Percentiles rank a stretch among this genome's conserved stretches.
phyloP scores from a whole-genome alignment of 2,888 invertebrate genomes.

The Tachina lurida region DNA sequence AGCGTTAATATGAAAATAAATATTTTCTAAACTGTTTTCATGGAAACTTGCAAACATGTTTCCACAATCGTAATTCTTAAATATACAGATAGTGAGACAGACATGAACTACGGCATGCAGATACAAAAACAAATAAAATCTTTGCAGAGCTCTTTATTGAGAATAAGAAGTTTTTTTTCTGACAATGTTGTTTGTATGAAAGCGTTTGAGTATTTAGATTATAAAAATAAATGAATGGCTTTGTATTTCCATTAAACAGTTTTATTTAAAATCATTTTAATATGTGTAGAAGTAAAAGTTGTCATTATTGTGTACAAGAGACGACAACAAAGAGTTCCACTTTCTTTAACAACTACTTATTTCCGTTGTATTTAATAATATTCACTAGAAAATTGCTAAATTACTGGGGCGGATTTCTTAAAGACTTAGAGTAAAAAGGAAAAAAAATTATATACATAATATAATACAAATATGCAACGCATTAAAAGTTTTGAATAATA shows the following conservation, averaged over 20 bases:
- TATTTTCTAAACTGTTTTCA: too few species aligned
- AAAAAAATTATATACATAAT: not conserved
- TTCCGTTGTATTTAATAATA: constrained; percentile 56
- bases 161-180: not conserved
- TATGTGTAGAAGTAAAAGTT: constrained; percentile 20
- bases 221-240: constrained; percentile 38
- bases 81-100: too few species aligned
- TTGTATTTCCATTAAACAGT: constrained; percentile 54
- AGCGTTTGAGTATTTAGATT: not conserved
- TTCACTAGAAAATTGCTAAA: not conserved
- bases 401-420: not conserved
- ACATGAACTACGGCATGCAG: too few species aligned
- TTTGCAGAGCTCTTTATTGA: too few species aligned
- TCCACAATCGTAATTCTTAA: too few species aligned
- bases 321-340: constrained; percentile 50
- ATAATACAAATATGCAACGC: not conserved
- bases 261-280: constrained; percentile 6
- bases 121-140: too few species aligned
- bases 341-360: constrained; percentile 61
- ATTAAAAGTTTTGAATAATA: not conserved
- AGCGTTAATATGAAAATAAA: too few species aligned
- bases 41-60: too few species aligned
- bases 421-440: not conserved
- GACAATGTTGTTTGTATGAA: not conserved
- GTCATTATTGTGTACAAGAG: constrained; percentile 6